phyloP scores from a whole-genome alignment of 2,113 vertebrate genomes.

The Scomber japonicus region DNA sequence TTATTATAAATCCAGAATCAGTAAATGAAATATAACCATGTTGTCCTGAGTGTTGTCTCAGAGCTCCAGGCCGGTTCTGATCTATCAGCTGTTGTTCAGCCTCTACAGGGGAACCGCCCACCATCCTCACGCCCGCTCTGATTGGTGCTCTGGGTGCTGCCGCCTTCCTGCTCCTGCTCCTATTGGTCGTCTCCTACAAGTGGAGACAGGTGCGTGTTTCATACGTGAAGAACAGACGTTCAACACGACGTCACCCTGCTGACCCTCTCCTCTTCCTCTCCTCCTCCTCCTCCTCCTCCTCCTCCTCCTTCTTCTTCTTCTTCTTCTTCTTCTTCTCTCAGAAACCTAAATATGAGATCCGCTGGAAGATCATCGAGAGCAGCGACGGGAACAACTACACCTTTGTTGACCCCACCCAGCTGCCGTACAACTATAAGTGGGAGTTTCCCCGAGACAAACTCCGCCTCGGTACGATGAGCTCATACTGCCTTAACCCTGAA shows the following conservation, averaged over 20 bases:
- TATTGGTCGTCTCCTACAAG: conserved; percentile 89
- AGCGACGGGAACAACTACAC: conserved; percentile 93
- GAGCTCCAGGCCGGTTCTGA: too few relatives aligned
- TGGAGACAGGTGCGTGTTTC: conserved; percentile 87
- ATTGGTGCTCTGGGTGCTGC: conserved; percentile 66
- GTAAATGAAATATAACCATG: too few relatives aligned
- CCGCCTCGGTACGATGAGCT: conserved; percentile 87
- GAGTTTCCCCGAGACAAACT: conserved; percentile 96
- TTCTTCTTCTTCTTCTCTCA: conserved; percentile 51
- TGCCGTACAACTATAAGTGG: conserved; percentile 96
- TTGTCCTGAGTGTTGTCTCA: too few relatives aligned
- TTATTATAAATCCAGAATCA: too few relatives aligned
- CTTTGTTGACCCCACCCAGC: conserved; percentile 93
- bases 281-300: too few relatives aligned
- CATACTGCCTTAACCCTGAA: too few relatives aligned
- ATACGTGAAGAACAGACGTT: too few relatives aligned
- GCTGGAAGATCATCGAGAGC: conserved; percentile 97
- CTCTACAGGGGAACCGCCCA: neutral
- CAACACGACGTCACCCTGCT: too few relatives aligned
- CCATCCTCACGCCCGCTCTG: conserved; percentile 77
- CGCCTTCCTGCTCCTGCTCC: conserved; percentile 85
- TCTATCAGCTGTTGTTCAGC: neutral
- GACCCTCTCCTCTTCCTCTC: too few relatives aligned
- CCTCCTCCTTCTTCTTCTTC: neutral
- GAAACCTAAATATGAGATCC: conserved; percentile 95